Evolutionary conservation across 2,113 vertebrate genomes (phyloP), one percentile per base, ranked within the genome.

Genomic region (Channa maculata): DNA sequence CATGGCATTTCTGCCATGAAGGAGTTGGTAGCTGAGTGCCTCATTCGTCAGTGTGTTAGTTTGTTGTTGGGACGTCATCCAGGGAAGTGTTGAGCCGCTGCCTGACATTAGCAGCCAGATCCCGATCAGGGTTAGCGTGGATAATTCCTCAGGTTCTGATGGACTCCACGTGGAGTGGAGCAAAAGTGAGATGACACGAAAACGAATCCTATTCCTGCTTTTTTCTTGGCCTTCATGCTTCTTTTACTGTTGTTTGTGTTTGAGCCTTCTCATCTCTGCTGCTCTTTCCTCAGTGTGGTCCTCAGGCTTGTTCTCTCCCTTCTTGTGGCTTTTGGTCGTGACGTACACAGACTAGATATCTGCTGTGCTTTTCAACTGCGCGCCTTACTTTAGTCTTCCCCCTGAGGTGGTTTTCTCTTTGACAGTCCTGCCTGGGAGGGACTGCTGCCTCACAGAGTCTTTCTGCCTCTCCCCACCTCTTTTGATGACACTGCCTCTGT

Each of bases 381-480:
- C 8, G 4, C 13, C 41, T 60, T 3, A 61, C 55, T 69, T 55
- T 37, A 69, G 50, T 61, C 50, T 37, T 54, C 33, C 62, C 55
- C 71, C 38, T 37, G 15, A 68, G 60, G 68, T 58, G 63, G 65
- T 49, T 78, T 49, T 60, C 44, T 65, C 41, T 58, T 24, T 49
- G 49, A 36, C 75, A 39, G 46, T 78, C 72, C 63, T 74, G 59
- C 11, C 50, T 77, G 85, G 72, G 75, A 81, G 75, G 65, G 83
- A 77, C 85, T 75, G 45, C 63, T 71, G 66, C 79, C 34, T 80
- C 78, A 44, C 65, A 65, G 71, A 65, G 41, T 65, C 61, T 85
- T 65, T 80, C 68, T 78, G 54, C 54, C 59, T 80, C 75, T 61
- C 69, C 52, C 86, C 84, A 70, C 83, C 89, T 87, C 75, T 77